A percentile compares a stretch with the other conserved stretches of the same genome.
These are phyloP conservation scores for Drosophila robusta DNA, from an alignment of 2,888 invertebrate species.

Conservation along the genomic window DNA sequence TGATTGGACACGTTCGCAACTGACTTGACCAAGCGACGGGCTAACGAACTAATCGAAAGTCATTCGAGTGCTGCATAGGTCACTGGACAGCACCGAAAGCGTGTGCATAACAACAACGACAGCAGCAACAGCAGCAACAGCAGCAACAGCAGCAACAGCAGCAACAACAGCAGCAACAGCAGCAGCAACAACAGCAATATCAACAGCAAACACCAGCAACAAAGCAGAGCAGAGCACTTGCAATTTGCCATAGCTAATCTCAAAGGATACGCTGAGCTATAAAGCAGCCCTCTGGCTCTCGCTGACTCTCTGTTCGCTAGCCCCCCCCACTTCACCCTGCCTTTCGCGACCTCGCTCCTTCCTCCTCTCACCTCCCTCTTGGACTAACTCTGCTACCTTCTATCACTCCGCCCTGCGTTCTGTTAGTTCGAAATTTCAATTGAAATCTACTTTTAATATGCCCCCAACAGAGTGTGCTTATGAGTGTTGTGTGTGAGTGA, in stretches of 20 bases:
- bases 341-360: neutral
- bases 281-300: slow-evolving; percentile 16
- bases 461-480: slow-evolving; percentile 43
- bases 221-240: slow-evolving; percentile 27
- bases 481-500: slow-evolving; percentile 1
- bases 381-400: neutral
- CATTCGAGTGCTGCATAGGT: slow-evolving; percentile 51
- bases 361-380: too few relatives aligned
- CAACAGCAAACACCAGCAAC: slow-evolving; percentile 28
- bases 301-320: neutral
- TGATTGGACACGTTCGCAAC: slow-evolving; percentile 54
- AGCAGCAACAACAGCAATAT: neutral
- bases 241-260: slow-evolving; percentile 71
- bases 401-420: slow-evolving; percentile 23
- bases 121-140: slow-evolving; percentile 8
- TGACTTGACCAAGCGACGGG: slow-evolving; percentile 37
- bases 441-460: slow-evolving; percentile 76
- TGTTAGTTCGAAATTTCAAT: slow-evolving; percentile 67
- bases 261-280: slow-evolving; percentile 59
- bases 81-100: slow-evolving; percentile 54
- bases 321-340: neutral
- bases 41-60: slow-evolving; percentile 70
- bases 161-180: slow-evolving; percentile 16
- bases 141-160: slow-evolving; percentile 4
- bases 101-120: slow-evolving; percentile 6